Evolutionary conservation across 2,888 invertebrate species (phyloP), one percentile per base, ranked within the genome.

Genomic region (Orchesella flavescens): DNA sequence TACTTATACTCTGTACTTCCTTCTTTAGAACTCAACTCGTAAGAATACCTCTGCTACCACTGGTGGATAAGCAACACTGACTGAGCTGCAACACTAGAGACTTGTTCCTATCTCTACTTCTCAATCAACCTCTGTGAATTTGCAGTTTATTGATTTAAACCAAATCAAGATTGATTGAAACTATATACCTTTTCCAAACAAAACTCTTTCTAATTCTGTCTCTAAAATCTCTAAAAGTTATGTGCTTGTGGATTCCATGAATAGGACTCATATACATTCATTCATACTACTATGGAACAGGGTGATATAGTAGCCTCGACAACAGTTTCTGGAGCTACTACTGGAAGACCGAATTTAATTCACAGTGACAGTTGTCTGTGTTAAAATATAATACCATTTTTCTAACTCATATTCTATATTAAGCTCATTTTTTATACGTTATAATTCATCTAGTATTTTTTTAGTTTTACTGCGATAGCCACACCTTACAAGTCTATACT

Each of bases 351-450:
- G 68, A 83, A 74, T 73, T 79, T 83, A 63, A 79, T 83, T 74
- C 83, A 83, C 83, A 83, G 83, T 83, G 83, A 83, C 78, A 83
- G 83, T 77, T 83, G 83, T 83, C 61, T 68, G 83, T 77, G 72
- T 69, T 49, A 46, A 68, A 66, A 2, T 78, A 71, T 59, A 46
- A 12, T 65, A 63, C 55, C 44, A 17, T 76, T 59, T 17, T 17
- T 59, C 19, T 59, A 9, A 9, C 13, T 15, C 21, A 9, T 44
- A 19, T 44, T 66, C 15, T 15, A 15, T 10, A 12, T 24, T 24
- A 17, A 7, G 24, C 65, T 15, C 1, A 12, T 65, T 12, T 43
- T 34, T 34, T 24, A 23, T 44, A 59, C 72, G 44, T 68, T 21
- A 46, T 13, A 23, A 7, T 53, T 53, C 15, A 49, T 24, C 46